These are phyloP conservation scores for Lucilia cuprina DNA, from an alignment of 1,140 invertebrate species.

Conservation along the genomic window DNA sequence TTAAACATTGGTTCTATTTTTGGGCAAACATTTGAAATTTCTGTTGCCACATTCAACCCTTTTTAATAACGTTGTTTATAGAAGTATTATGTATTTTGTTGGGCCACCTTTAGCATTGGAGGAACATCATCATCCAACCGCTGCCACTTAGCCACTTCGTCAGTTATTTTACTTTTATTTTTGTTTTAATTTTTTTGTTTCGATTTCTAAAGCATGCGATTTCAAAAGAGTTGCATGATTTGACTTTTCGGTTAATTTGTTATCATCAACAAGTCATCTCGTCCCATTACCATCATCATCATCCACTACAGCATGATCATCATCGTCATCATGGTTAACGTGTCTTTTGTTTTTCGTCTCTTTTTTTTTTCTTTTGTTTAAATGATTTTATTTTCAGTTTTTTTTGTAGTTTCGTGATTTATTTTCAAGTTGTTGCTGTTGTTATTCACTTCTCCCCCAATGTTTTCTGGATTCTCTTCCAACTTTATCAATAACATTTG, in stretches of 20 bases:
- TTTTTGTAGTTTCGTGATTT: slow-evolving; percentile 23
- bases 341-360: background rate
- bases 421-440: background rate
- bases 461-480: background rate
- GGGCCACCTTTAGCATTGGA: background rate
- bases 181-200: background rate
- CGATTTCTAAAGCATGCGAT: slow-evolving; percentile 19
- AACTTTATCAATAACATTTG: slow-evolving; percentile 18
- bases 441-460: background rate
- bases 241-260: slow-evolving; percentile 38
- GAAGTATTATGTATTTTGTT: background rate
- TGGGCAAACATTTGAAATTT: background rate
- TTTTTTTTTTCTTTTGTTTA: background rate
- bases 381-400: slow-evolving; percentile 1
- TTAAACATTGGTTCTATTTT: background rate
- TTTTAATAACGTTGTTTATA: slow-evolving; percentile 30
- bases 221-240: slow-evolving; percentile 35
- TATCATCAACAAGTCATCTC: slow-evolving; percentile 38
- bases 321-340: background rate
- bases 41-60: background rate
- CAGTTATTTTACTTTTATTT: background rate
- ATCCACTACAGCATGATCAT: background rate
- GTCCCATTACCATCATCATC: slow-evolving; percentile 35
- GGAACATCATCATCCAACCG: slow-evolving; percentile 7
- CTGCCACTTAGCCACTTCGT: slow-evolving; percentile 12